These are phyloP conservation scores for Loxodonta africana DNA, from an alignment of 2,113 vertebrate genomes.

Conservation along the genomic window DNA sequence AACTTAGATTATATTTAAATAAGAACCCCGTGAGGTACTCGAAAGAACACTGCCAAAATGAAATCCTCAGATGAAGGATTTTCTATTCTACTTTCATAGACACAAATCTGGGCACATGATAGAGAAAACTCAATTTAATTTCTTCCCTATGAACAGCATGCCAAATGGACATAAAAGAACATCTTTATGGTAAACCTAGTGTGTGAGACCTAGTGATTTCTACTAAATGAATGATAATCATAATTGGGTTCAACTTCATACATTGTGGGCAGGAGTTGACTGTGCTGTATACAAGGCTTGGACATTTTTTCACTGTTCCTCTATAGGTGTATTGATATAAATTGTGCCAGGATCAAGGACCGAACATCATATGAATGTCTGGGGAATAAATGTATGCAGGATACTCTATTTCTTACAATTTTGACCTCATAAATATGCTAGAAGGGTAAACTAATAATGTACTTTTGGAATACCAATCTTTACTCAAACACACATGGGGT, in stretches of 20 bases:
- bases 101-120: background rate
- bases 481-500: background rate
- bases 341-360: background rate
- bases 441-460: background rate
- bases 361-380: background rate
- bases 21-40: background rate
- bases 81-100: background rate
- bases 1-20: background rate
- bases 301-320: background rate
- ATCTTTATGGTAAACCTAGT: background rate
- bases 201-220: background rate
- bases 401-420: background rate
- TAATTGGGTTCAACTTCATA: background rate
- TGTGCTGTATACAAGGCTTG: background rate
- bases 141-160: background rate
- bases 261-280: background rate
- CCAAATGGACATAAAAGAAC: background rate
- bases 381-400: accelerated
- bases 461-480: background rate
- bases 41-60: background rate
- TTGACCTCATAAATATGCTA: background rate
- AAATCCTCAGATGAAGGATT: background rate
- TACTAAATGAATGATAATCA: background rate
- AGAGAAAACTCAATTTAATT: background rate
- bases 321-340: background rate